Base-by-base conservation (phyloP, 2,888 invertebrate genomes). In the Achlya flavicornis region DNA sequence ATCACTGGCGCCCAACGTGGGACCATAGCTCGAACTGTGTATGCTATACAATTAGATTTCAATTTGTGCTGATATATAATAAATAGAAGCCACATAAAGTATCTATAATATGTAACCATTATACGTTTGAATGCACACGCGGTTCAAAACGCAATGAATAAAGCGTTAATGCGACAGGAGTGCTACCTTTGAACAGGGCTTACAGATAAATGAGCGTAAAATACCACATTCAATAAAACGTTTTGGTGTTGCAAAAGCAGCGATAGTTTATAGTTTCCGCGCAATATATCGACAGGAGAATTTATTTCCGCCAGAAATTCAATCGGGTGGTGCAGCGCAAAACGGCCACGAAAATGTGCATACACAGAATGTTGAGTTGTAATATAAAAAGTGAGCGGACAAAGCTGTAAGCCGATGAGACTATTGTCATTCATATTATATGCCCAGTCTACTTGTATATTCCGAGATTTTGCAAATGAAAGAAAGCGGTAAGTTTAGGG, bases 281-380 rank as follows among this genome's bases (percentile, higher is more conserved):
- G 75, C 76, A 75, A 84, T 81, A 83, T 83, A 80, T 81, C 79
- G 82, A 76, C 81, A 71, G 67, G 70, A 73, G 77, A 80, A 85
- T 86, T 84, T 83, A 85, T 84, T 78, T 78, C 74, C 72, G 72
- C 66, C 77, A 80, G 77, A 80, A 80, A 84, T 85, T 84, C 81
- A 83, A 84, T 80, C 73, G 78, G 73, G 62, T 64, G 67, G 58
- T 62, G 58, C 67, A 72, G 64, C 63, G 72, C 65, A 61, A 66
- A 64, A 63, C 61, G 53, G 58, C 67, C 67, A 69, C 66, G 69
- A 68, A 70, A 66, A 67, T 66, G 64, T 48, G 60, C 62, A 61
- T 62, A 57, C 58, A 58, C 38, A 33, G 8, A 38, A 38, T 38
- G 7, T 38, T 38, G 38, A 26, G 26, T 26, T 26, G 26, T 26